Evolutionary conservation across 1,140 invertebrate species (phyloP), one percentile per base, ranked within the genome.

Genomic region (Onthophagus taurus): DNA sequence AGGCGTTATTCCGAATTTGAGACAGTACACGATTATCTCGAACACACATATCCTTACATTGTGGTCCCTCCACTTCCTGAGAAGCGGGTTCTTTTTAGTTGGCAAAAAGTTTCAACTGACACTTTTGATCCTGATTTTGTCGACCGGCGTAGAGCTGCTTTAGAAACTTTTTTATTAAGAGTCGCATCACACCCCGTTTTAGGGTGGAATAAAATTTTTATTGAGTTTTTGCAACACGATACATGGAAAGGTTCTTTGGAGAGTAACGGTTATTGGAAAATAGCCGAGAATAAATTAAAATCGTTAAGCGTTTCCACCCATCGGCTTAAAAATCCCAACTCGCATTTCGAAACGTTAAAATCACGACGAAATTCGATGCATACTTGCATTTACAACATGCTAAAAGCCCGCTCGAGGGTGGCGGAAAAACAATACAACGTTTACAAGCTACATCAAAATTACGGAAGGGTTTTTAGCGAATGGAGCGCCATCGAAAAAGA

Each of bases 61-160:
- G 78, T 89, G 14, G 70, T 88, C 49, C 85, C 85, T 34, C 83
- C 85, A 23, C 63, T 90, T 39, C 86, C 86, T 16, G 85, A 89
- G 54, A 90, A 90, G 64, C 75, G 78, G 55, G 83, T 84, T 37
- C 66, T 83, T 14, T 87, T 83, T 60, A 75, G 77, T n/a, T 88
- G 85, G 82, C 77, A 84, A 52, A 87, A 86, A 66, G 67, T 75
- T 7, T 71, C 78, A 2, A 81, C 77, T 30, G 85, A 89, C 58
- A 85, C 82, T 20, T 85, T 85, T 53, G 84, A 88, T 65, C 81
- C 84, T n/a, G 85, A 89, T 58, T 90, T 89, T 67, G 76, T 90
- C 36, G 86, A 89, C 59, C 70, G 85, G 16, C 69, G 86, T 50
- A 68, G 85, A 53, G 82, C 81, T 38, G 83, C 83, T 1, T 67